These are phyloP conservation scores for Pachymerium ferrugineum DNA, from an alignment of 2,888 invertebrate genomes.

Conservation along the genomic window DNA sequence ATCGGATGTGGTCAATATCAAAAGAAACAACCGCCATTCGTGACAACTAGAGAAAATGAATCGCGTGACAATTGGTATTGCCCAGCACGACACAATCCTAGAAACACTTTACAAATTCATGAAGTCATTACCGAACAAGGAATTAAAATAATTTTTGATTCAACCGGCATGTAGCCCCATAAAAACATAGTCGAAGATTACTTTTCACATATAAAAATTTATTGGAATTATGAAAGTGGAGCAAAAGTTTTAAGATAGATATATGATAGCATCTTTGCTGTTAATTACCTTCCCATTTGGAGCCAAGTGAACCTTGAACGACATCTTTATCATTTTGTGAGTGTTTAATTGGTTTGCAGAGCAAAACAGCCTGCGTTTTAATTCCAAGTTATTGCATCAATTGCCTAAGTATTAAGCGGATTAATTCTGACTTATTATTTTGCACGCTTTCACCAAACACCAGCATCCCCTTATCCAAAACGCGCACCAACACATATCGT, in stretches of 20 bases:
- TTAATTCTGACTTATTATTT: constrained; percentile 21
- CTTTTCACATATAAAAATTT: no score
- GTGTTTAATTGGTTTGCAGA: constrained; percentile 18
- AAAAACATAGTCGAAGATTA: no score
- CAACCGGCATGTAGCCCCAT: no score
- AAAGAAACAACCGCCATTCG: no score
- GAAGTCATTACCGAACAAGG: no score
- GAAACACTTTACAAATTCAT: no score
- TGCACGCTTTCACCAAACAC: not conserved
- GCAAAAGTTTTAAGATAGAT: not conserved
- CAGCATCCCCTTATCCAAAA: not conserved
- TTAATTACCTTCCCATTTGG: constrained; percentile 6
- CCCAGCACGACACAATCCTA: no score
- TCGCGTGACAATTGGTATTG: no score
- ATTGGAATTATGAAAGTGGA: not conserved
- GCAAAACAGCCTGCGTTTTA: constrained; percentile 11
- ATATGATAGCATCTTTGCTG: not conserved
- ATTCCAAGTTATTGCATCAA: constrained; percentile 15
- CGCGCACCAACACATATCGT: not conserved
- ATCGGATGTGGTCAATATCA: no score
- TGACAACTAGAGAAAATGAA: no score
- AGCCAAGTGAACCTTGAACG: constrained; percentile 3
- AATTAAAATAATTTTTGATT: no score
- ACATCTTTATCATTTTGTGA: constrained; percentile 8
- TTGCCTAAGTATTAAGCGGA: constrained; percentile 18